phyloP scores from a whole-genome alignment of 2,888 invertebrate genomes.

The Apodemia zela region DNA sequence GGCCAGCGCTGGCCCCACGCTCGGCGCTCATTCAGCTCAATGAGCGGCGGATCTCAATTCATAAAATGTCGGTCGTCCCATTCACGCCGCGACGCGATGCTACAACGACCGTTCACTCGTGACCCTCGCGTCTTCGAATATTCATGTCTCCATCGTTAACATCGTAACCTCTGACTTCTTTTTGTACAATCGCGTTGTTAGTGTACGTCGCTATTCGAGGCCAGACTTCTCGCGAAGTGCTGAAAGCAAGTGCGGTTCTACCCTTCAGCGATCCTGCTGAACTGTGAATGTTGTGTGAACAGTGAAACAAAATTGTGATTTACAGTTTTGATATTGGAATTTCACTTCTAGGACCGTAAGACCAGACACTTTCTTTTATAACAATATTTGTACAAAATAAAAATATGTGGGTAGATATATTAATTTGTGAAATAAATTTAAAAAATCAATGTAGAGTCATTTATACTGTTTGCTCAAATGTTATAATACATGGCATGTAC shows the following conservation, averaged over 20 bases:
- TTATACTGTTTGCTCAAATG: not conserved
- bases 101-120: slow-evolving; percentile 74
- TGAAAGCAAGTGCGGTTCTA: slow-evolving; percentile 64
- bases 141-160: slow-evolving; percentile 79
- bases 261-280: slow-evolving; percentile 47
- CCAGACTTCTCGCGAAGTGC: slow-evolving; percentile 70
- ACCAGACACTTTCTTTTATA: slow-evolving; percentile 40
- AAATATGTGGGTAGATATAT: not conserved
- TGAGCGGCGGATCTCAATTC: slow-evolving; percentile 75
- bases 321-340: slow-evolving; percentile 62
- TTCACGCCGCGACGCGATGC: slow-evolving; percentile 74
- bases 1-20: slow-evolving; percentile 49
- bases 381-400: slow-evolving; percentile 11
- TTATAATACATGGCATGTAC: not conserved
- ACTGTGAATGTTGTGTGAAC: slow-evolving; percentile 69
- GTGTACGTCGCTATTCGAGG: slow-evolving; percentile 61
- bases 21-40: slow-evolving; percentile 56
- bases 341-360: slow-evolving; percentile 66
- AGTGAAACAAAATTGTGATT: slow-evolving; percentile 67
- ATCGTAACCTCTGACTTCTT: slow-evolving; percentile 77
- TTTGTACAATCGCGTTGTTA: slow-evolving; percentile 74
- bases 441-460: slow-evolving; percentile 6
- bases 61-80: slow-evolving; percentile 79
- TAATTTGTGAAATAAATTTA: not conserved
- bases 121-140: slow-evolving; percentile 79